These are phyloP conservation scores for Sebastes taczanowskii DNA, from an alignment of 2,797 vertebrate genomes.

Conservation along the genomic window DNA sequence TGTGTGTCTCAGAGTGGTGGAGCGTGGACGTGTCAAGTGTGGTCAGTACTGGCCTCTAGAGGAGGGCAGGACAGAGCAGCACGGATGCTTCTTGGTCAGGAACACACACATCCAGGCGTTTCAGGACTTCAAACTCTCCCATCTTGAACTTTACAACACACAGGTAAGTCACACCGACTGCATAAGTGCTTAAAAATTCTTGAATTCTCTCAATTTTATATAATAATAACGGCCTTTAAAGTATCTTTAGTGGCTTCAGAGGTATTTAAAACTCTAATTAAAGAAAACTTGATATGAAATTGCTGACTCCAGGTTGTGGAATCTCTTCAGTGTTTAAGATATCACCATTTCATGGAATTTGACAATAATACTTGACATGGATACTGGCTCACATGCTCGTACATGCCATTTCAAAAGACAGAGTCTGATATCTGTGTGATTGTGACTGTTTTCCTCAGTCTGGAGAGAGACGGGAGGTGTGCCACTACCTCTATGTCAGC, in stretches of 20 bases:
- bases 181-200: not conserved
- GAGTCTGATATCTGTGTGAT: not conserved
- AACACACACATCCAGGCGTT: conserved; percentile 85
- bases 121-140: conserved; percentile 87
- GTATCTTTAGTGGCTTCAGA: not conserved
- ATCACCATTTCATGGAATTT: not conserved
- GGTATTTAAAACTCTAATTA: not conserved
- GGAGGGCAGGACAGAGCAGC: conserved; percentile 81
- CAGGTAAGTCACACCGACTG: conserved; percentile 69
- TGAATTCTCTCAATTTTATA: not conserved
- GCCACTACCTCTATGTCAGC: conserved; percentile 89
- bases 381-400: not conserved
- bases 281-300: not conserved
- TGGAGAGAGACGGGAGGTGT: conserved; percentile 84
- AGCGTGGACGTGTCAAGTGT: conserved; percentile 87
- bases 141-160: conserved; percentile 86
- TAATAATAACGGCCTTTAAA: not conserved
- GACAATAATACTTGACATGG: not conserved
- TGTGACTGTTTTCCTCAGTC: conserved; percentile 68
- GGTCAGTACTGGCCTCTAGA: conserved; percentile 91
- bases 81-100: conserved; percentile 83
- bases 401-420: not conserved
- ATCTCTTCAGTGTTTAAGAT: not conserved
- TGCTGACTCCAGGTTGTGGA: not conserved
- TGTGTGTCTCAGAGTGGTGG: conserved; percentile 81